These are phyloP conservation scores for Meriones psammophilus DNA, from an alignment of 2,797 vertebrate genomes.

Conservation along the genomic window DNA sequence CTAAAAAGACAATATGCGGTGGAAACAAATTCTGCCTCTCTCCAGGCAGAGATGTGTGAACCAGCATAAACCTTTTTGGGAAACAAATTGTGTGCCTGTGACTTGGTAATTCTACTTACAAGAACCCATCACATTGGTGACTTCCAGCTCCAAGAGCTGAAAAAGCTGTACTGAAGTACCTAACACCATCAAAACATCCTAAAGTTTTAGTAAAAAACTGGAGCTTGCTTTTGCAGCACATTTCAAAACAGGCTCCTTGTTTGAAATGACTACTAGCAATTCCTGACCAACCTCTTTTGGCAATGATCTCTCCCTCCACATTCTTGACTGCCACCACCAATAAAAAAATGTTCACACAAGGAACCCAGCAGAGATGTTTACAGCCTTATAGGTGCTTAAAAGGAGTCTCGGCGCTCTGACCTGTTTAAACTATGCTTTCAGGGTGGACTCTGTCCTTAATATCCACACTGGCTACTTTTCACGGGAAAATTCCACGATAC, in stretches of 20 bases:
- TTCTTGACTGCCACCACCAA: background rate
- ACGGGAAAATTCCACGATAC: background rate
- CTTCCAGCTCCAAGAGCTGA: conserved; percentile 11
- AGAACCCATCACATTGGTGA: background rate
- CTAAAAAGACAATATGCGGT: background rate
- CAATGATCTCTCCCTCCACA: background rate
- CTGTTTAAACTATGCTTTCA: background rate
- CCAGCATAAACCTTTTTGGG: background rate
- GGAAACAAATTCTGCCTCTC: background rate
- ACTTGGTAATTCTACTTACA: background rate
- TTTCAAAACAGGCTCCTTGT: background rate
- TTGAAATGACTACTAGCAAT: background rate
- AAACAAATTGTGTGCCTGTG: background rate
- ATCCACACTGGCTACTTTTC: background rate
- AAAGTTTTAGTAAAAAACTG: background rate
- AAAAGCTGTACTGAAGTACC: background rate
- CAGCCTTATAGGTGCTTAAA: background rate
- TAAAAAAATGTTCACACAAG: background rate
- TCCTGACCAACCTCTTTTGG: background rate
- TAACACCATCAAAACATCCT: background rate
- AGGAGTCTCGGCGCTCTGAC: background rate
- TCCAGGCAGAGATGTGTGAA: background rate
- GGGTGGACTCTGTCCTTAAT: background rate
- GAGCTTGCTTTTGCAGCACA: background rate
- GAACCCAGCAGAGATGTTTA: background rate